Evolutionary conservation across 2,113 vertebrate species (phyloP), one percentile per base, ranked within the genome.

Genomic region (Thryonomys swinderianus): DNA sequence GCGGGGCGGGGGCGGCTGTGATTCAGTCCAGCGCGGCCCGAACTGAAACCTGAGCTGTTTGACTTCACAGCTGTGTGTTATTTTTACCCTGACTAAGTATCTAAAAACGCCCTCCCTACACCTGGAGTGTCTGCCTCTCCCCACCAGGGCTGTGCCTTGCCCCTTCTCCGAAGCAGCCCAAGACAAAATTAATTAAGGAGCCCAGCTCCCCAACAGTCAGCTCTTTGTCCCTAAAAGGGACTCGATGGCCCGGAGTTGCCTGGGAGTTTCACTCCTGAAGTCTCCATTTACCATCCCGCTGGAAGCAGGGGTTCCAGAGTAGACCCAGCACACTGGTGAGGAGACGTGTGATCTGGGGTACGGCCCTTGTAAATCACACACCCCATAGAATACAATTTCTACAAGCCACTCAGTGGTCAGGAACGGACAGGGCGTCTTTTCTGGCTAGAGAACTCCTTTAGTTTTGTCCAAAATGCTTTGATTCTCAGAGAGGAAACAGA

Each of bases 71-170:
- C 96, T 96, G 96, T 0, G 18, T 81, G 97, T 96, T 97, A 97
- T 98, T 98, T 97, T 96, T 97, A 86, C 91, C 80, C 89, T 95
- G 82, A 37, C 96, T 98, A 97, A 98, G 97, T 93, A 97, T 6
- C 95, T 51, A 5, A 51, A 10, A 51, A 51, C 48, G 48, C 48
- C 96, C 73, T 85, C 62, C 95, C 90, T 94, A 97, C 98, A 98
- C 97, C 96, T 98, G 97, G 97, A 96, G 94, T 86, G 71, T 53
- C 81, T 69, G 88, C 37, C 93, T 79, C 92, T 89, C 69, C 95
- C 93, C 92, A 79, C 55, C 90, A 78, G 71, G 21, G 42, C 45
- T 1, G 57, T 17, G 18, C 69, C 40, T 66, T 18, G 40, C 71
- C 85, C 25, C 67, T 85, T 30, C 92, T 81, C 90, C 6, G 0